A percentile compares a stretch with the other conserved stretches of the same genome.
Evolutionary conservation across 92 coral and sea anemone species (phyloP).

Genomic region (Isaurus tuberculatus): DNA sequence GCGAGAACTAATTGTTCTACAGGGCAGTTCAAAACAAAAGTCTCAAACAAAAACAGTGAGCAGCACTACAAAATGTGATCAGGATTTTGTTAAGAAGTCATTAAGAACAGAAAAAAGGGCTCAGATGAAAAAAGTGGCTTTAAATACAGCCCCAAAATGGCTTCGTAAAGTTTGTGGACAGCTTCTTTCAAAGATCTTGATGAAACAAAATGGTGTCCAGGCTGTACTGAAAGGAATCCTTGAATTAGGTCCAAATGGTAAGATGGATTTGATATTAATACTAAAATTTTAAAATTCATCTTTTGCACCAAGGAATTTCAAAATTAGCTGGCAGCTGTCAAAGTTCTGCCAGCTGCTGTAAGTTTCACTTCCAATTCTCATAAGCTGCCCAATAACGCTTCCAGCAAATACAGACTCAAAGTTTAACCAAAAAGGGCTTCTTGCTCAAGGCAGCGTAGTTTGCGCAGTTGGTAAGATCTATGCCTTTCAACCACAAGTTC

Average conservation of each 20-base stretch:
- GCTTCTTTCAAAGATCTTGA: constrained; percentile 82
- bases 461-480: too few relatives aligned
- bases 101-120: not conserved
- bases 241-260: constrained; percentile 74
- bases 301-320: too few relatives aligned
- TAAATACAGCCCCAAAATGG: constrained; percentile 73
- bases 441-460: too few relatives aligned
- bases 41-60: not conserved
- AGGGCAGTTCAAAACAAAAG: constrained; percentile 48
- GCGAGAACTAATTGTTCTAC: constrained; percentile 84
- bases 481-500: too few relatives aligned
- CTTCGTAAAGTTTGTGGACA: constrained; percentile 82
- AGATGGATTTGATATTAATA: not conserved
- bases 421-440: too few relatives aligned
- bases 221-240: constrained; percentile 80
- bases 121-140: not conserved
- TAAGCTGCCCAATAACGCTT: too few relatives aligned
- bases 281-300: not conserved
- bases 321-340: too few relatives aligned
- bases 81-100: not conserved
- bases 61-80: not conserved
- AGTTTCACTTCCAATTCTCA: too few relatives aligned
- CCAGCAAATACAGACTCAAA: too few relatives aligned
- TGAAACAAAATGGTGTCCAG: constrained; percentile 85
- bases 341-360: too few relatives aligned